Conservation (phyloP, 2,797 vertebrate species). For the Rhinichthys osculus region DNA sequence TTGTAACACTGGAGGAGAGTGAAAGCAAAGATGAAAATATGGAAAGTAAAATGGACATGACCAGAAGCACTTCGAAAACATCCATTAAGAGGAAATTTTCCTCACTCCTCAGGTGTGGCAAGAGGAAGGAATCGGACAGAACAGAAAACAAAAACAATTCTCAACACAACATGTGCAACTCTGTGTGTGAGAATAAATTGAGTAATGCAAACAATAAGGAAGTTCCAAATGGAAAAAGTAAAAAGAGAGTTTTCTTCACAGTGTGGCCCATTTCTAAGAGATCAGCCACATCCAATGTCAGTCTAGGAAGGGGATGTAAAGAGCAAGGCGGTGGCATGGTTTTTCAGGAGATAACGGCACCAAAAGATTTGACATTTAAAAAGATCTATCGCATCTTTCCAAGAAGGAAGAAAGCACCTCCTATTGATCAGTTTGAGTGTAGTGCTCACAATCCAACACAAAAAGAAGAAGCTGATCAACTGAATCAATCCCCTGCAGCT, state of each 20-base stretch:
- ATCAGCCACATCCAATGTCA: constrained; percentile 66
- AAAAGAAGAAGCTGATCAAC: constrained; percentile 13
- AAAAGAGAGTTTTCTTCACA: constrained; percentile 57
- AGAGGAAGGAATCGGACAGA: constrained; percentile 67
- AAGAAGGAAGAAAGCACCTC: constrained; percentile 62
- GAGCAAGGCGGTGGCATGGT: neutral
- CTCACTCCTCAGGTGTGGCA: constrained; percentile 77
- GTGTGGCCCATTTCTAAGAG: constrained; percentile 78
- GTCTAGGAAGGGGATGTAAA: constrained; percentile 61
- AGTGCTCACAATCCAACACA: neutral
- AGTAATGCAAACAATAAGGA: neutral
- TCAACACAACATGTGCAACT: constrained; percentile 20
- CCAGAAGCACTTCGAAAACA: constrained; percentile 50
- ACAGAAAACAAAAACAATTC: constrained; percentile 15
- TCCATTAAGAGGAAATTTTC: constrained; percentile 70
- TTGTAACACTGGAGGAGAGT: constrained; percentile 20
- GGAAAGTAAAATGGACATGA: constrained; percentile 43
- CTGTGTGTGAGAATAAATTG: neutral
- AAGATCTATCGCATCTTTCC: constrained; percentile 76
- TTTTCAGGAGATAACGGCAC: constrained; percentile 34
- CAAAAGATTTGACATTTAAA: constrained; percentile 66
- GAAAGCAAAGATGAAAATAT: constrained; percentile 64
- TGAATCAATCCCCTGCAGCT: constrained; percentile 9
- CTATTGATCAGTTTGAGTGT: constrained; percentile 23
- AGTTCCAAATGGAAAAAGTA: neutral